These are phyloP conservation scores for Drosophila takahashii DNA, from an alignment of 1,140 invertebrate genomes.

Conservation along the genomic window DNA sequence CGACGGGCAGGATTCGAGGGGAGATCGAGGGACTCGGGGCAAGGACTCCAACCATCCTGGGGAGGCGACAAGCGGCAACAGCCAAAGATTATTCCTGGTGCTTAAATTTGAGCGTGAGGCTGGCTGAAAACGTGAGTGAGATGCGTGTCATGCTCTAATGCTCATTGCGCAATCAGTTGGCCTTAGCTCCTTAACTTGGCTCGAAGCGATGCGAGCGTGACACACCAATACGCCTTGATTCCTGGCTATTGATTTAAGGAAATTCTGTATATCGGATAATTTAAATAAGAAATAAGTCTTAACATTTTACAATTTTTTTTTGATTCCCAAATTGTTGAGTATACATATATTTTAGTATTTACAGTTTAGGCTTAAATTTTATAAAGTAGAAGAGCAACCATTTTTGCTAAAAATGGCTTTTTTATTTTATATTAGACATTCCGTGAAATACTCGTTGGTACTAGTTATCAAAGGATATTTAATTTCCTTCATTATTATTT, in stretches of 20 bases:
- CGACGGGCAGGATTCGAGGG: conserved; percentile 7
- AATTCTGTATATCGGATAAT: conserved; percentile 20
- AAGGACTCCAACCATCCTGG: not conserved
- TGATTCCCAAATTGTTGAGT: no score
- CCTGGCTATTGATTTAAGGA: conserved; percentile 35
- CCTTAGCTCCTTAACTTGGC: conserved; percentile 34
- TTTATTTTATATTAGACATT: no score
- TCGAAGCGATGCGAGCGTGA: conserved; percentile 36
- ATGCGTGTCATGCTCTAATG: conserved; percentile 51
- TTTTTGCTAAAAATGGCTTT: no score
- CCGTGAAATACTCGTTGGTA: no score
- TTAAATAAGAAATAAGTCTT: no score
- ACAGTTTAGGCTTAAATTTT: no score
- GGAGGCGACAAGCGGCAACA: conserved; percentile 52
- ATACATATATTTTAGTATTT: no score
- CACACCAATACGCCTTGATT: conserved; percentile 31
- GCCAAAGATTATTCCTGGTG: conserved; percentile 58
- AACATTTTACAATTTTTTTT: no score
- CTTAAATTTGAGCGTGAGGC: conserved; percentile 46
- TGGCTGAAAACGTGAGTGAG: conserved; percentile 32
- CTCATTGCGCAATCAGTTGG: conserved; percentile 61
- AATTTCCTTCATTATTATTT: no score
- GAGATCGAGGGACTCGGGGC: not conserved
- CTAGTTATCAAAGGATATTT: no score
- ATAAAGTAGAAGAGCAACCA: no score